A percentile compares a stretch with the other conserved stretches of the same genome.
Evolutionary conservation across 2,113 vertebrate species (phyloP).

Genomic region (Grallaria varia): DNA sequence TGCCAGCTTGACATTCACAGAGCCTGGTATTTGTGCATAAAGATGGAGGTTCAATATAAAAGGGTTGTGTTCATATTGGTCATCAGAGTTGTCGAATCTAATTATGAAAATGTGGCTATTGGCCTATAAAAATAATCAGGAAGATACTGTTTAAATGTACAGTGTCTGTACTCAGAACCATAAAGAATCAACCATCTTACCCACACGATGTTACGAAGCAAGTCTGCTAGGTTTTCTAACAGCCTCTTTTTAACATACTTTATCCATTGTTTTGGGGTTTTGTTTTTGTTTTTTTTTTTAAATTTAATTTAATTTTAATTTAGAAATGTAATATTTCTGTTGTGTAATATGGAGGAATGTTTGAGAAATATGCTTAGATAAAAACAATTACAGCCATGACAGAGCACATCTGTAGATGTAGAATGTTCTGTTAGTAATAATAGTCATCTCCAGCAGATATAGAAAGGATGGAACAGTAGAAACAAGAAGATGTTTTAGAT

Average conservation of each 20-base stretch:
- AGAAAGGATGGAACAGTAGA: not conserved
- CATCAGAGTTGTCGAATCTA: not conserved
- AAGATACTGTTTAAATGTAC: not conserved
- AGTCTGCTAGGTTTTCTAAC: not conserved
- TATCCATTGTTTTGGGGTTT: no score
- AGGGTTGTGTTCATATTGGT: not conserved
- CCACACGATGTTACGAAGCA: not conserved
- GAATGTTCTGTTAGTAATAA: not conserved
- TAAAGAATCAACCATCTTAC: not conserved
- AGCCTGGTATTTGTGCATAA: not conserved
- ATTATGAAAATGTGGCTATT: not conserved
- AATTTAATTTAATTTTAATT: not conserved
- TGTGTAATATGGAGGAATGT: not conserved
- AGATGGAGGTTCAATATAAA: not conserved
- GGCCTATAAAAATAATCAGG: not conserved
- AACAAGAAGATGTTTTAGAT: not conserved
- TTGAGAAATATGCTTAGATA: not conserved
- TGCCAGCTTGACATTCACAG: not conserved
- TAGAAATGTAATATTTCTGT: not conserved
- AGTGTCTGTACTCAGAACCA: not conserved
- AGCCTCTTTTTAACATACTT: not conserved
- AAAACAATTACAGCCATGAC: not conserved
- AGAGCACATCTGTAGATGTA: not conserved
- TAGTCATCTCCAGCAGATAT: not conserved
- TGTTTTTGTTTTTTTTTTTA: not conserved